A percentile compares a stretch with the other conserved stretches of the same genome.
These are phyloP conservation scores for Sceliomorpha sp. DNA, from an alignment of 2,888 invertebrate species.

Conservation along the genomic window DNA sequence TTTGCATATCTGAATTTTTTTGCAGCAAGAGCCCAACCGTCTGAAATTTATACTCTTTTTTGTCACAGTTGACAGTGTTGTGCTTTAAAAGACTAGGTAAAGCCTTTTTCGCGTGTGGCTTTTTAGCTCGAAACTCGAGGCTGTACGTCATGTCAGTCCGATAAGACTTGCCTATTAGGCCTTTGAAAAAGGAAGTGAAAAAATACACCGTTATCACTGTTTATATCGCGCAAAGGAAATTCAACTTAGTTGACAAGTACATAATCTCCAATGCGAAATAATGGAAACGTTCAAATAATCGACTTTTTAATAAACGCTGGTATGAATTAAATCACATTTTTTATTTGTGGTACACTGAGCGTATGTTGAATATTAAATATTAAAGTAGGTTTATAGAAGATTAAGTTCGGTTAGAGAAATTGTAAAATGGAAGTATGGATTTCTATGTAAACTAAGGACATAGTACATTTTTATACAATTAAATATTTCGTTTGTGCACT, in stretches of 20 bases:
- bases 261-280: constrained; percentile 30
- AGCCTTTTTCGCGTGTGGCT: constrained; percentile 55
- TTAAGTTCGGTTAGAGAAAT: too few species aligned
- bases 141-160: constrained; percentile 64
- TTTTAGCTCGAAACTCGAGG: constrained; percentile 50
- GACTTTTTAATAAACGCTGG: too few species aligned
- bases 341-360: too few species aligned
- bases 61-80: constrained; percentile 34
- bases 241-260: constrained; percentile 28
- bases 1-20: constrained; percentile 21
- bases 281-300: constrained; percentile 23
- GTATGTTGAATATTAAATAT: too few species aligned
- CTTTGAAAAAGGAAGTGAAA: constrained; percentile 68
- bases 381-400: too few species aligned
- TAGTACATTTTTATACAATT: too few species aligned
- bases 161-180: constrained; percentile 71
- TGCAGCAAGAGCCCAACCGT: constrained; percentile 43
- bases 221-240: constrained; percentile 60
- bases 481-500: too few species aligned
- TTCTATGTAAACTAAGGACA: too few species aligned
- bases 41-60: constrained; percentile 45
- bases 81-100: constrained; percentile 36
- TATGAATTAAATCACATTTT: too few species aligned
- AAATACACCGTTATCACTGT: constrained; percentile 63
- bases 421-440: too few species aligned